phyloP scores from a whole-genome alignment of 92 coral and sea anemone species.

The Parazoanthus darwini region DNA sequence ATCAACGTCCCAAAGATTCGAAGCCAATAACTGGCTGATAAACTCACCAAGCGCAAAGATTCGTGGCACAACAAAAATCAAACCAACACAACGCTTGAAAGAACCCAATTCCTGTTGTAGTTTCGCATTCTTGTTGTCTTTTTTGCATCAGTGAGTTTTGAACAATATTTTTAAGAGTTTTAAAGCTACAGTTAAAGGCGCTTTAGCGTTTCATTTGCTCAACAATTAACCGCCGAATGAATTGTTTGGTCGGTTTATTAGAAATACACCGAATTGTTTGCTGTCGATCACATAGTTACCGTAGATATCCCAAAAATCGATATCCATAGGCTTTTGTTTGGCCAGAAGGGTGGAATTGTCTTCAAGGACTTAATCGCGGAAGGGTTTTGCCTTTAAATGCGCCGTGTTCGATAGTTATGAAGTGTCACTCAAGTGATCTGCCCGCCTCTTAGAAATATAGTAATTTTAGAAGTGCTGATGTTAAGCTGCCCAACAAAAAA shows the following conservation, averaged over 20 bases:
- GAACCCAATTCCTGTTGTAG: background rate
- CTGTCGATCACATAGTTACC: background rate
- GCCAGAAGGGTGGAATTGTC: no score
- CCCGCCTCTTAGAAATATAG: no score
- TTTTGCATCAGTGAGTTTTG: slow-evolving; percentile 7
- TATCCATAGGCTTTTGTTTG: background rate
- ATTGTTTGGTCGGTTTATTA: background rate
- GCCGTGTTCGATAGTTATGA: no score
- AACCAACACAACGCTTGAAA: slow-evolving; percentile 32
- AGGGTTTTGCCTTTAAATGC: background rate
- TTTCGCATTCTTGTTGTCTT: background rate
- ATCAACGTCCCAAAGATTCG: background rate
- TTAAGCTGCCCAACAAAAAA: no score
- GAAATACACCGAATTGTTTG: no score
- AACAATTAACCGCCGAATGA: background rate
- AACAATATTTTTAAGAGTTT: background rate
- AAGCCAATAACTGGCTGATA: background rate
- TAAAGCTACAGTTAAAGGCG: background rate
- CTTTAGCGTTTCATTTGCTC: background rate
- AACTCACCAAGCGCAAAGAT: background rate
- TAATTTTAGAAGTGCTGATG: no score
- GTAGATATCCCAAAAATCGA: no score
- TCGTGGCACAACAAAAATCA: slow-evolving; percentile 14
- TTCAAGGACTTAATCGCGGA: no score
- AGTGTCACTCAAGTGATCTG: no score